Conservation (phyloP, 2,888 invertebrate genomes). For the Hymenopus coronatus region DNA sequence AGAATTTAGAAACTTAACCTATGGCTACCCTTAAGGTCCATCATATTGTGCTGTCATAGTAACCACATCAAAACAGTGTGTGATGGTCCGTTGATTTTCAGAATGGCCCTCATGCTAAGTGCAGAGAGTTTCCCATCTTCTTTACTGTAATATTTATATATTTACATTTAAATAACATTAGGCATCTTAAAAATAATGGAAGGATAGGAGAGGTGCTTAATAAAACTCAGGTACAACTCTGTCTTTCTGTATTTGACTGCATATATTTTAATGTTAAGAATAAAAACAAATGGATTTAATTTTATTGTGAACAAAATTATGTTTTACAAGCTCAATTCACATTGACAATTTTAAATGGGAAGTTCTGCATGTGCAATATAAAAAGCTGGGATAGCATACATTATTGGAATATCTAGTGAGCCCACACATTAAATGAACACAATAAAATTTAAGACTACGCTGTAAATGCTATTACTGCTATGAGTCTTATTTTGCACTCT, state of each 20-base stretch:
- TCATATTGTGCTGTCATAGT: too few relatives aligned
- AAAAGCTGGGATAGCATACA: not conserved
- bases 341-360: not conserved
- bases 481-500: not conserved
- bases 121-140: too few relatives aligned
- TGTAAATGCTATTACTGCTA: not conserved
- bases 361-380: not conserved
- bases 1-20: too few relatives aligned
- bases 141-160: too few relatives aligned
- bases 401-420: not conserved
- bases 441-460: not conserved
- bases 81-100: too few relatives aligned
- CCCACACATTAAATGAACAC: not conserved
- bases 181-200: too few relatives aligned
- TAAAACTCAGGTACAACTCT: not conserved
- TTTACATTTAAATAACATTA: too few relatives aligned
- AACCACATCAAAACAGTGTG: too few relatives aligned
- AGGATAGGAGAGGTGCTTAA: too few relatives aligned
- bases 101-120: too few relatives aligned
- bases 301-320: not conserved
- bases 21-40: too few relatives aligned
- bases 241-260: not conserved
- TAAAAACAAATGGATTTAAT: not conserved
- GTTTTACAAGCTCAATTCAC: not conserved
- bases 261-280: not conserved